Percentiles rank a stretch among this genome's conserved stretches.
Conservation (phyloP, 64 coral and sea anemone genomes). For the Acropora yongei region DNA sequence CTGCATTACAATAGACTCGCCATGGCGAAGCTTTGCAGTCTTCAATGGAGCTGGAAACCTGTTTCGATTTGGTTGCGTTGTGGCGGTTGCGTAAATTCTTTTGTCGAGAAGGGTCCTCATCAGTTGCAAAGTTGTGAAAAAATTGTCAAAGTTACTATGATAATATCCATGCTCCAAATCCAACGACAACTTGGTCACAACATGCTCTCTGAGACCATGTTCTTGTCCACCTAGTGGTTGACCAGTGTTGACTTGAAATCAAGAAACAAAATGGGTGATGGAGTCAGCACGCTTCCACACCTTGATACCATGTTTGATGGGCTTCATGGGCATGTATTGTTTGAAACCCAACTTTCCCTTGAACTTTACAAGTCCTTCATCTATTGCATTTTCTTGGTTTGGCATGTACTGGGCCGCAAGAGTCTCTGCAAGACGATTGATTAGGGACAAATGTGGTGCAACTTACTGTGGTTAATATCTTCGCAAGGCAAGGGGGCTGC, state of each 20-base stretch:
- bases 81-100: background rate
- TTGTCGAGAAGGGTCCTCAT: background rate
- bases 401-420: background rate
- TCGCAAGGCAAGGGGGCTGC: background rate
- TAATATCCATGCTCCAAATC: background rate
- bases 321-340: slow-evolving; percentile 64
- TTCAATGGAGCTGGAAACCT: background rate
- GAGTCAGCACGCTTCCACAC: slow-evolving; percentile 43
- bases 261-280: background rate
- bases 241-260: background rate
- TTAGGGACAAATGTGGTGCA: background rate
- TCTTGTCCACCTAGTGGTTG: background rate
- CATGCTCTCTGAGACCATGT: background rate
- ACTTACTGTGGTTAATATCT: background rate
- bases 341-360: slow-evolving; percentile 47
- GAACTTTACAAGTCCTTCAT: slow-evolving; percentile 51
- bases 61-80: background rate
- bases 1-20: slow-evolving; percentile 33
- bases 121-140: background rate
- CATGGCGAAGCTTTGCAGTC: slow-evolving; percentile 14
- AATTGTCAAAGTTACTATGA: background rate
- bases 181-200: background rate
- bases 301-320: slow-evolving; percentile 42
- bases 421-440: background rate
- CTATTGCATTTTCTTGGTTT: background rate